Conservation (phyloP, 2,797 vertebrate genomes). For the Gambusia yucatana region DNA sequence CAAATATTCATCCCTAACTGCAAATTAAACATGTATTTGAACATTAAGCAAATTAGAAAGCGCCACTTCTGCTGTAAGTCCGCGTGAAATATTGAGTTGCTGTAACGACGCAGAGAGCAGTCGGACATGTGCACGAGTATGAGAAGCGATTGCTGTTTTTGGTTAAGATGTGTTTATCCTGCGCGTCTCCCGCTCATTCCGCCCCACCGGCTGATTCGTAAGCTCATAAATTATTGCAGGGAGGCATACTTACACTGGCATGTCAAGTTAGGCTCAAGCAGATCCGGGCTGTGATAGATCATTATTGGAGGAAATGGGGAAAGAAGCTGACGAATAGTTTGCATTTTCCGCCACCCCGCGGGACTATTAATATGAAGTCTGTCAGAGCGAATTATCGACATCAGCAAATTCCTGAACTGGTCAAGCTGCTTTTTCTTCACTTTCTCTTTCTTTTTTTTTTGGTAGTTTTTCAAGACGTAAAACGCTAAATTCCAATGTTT, state of each 20-base stretch:
- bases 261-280: conserved; percentile 55
- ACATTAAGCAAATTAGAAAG: conserved; percentile 17
- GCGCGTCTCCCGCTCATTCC: conserved; percentile 40
- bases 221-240: conserved; percentile 53
- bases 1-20: conserved; percentile 26
- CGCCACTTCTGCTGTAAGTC: conserved; percentile 20
- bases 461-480: conserved; percentile 4
- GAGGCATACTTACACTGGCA: conserved; percentile 38
- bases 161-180: conserved; percentile 56
- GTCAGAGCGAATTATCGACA: conserved; percentile 49
- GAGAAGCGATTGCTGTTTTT: conserved; percentile 38
- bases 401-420: conserved; percentile 54
- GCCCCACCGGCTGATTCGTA: conserved; percentile 49
- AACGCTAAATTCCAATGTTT: conserved; percentile 43
- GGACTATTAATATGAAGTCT: conserved; percentile 56
- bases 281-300: conserved; percentile 60
- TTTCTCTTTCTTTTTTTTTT: conserved; percentile 2
- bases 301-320: conserved; percentile 61
- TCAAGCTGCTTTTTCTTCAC: conserved; percentile 29
- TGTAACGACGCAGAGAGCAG: conserved; percentile 12
- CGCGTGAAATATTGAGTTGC: conserved; percentile 36
- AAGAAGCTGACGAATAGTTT: conserved; percentile 59
- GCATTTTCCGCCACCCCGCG: conserved; percentile 38
- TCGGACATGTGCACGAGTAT: conserved; percentile 14
- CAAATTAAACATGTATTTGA: conserved; percentile 28